Percentiles rank a stretch among this genome's conserved stretches.
Conservation (phyloP, 1,140 invertebrate genomes). For the Drosophila nigromelanica region DNA sequence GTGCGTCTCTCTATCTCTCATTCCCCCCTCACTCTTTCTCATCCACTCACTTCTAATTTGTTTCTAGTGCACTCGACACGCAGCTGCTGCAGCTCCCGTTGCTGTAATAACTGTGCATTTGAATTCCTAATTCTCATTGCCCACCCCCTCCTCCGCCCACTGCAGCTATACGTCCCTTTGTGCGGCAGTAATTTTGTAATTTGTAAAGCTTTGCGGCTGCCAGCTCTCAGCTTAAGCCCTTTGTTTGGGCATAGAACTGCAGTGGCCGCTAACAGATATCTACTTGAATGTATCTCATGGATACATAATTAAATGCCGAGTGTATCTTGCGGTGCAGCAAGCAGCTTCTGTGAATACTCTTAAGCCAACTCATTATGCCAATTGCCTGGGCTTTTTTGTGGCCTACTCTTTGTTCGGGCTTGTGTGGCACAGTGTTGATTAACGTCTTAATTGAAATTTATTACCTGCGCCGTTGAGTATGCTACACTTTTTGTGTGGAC, state of each 20-base stretch:
- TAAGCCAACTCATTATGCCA: conserved; percentile 10
- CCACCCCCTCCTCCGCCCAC: neutral
- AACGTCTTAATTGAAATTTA: conserved; percentile 77
- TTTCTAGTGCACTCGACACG: conserved; percentile 14
- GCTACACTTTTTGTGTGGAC: conserved; percentile 51
- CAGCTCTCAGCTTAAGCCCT: neutral
- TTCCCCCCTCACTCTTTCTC: neutral
- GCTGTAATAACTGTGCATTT: conserved; percentile 22
- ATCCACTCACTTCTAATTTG: conserved; percentile 17
- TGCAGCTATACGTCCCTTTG: neutral
- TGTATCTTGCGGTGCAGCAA: conserved; percentile 8
- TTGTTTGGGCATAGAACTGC: conserved; percentile 1
- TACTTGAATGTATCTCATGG: conserved; percentile 5
- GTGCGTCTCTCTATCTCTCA: neutral
- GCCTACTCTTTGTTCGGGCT: neutral
- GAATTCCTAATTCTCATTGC: conserved; percentile 32
- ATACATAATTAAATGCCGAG: conserved; percentile 32
- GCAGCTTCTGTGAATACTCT: neutral
- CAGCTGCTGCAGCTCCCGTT: neutral
- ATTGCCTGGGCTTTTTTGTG: neutral
- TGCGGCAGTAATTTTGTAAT: conserved; percentile 32
- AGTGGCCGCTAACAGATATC: neutral
- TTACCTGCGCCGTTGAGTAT: conserved; percentile 57
- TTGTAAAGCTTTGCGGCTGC: conserved; percentile 30
- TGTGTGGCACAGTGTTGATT: conserved; percentile 45